Evolutionary conservation across 2,888 invertebrate genomes (phyloP), one percentile per base, ranked within the genome.

Genomic region (Phrixothrix hirtus): DNA sequence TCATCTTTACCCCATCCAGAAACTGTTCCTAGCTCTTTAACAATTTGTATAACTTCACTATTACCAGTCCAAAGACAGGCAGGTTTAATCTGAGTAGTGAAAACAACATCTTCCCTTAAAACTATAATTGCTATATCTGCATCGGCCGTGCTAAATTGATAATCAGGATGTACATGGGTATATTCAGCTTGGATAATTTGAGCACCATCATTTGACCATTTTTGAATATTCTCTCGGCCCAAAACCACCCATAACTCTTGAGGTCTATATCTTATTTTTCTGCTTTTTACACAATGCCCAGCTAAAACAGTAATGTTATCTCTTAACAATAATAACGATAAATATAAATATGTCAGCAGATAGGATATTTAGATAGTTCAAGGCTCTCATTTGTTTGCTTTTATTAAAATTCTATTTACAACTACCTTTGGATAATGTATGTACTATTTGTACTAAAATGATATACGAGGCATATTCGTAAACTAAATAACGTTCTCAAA

Each of bases 11-110:
- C 83, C 83, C 84, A 84, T 5, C 83, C 83, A 0, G 81, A 78
- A 2, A 83, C 80, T 73, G 75, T 71, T 7, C 80, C 82, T 4
- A 55, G 64, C 41, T 71, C 71, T 0, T 63, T 63, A 1, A 63
- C 41, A 1, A 66, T 45, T 1, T 25, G 2, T 6, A 65, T 72
- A 6, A 81, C 69, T 1, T 76, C 74, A 0, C 67, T 61, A 38
- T 75, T 67, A 11, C 79, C 79, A 0, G 78, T 78, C 84, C 84
- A 85, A 9, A 85, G 73, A 60, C 86, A 85, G 9, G 83, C 79
- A 0, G 85, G 83, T 15, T 80, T 73, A 31, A 85, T 82, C 65
- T 77, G 79, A 51, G 78, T 78, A 0, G 79, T 77, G 65, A 80
- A 82, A 5, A 75, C 69, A 0, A 80, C 78, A 0, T 75, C 65